phyloP scores from a whole-genome alignment of 2,797 vertebrate species.

The Galagoides demidoff region DNA sequence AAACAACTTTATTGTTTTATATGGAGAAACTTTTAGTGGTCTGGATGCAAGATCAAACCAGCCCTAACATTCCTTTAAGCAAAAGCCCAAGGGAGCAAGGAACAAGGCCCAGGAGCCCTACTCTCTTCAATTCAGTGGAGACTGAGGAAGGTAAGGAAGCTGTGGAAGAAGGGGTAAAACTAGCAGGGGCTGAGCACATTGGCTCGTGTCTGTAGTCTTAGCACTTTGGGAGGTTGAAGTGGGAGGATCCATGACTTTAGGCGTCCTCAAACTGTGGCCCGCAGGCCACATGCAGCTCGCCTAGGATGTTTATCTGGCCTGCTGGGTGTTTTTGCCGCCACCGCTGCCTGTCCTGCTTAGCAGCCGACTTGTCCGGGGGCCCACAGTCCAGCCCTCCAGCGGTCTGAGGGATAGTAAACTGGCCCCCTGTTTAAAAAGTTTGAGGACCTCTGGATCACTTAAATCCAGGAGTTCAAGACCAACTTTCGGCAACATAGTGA shows the following conservation, averaged over 20 bases:
- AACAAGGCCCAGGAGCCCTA: neutral
- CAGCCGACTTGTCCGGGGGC: too few relatives aligned
- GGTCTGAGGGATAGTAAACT: too few relatives aligned
- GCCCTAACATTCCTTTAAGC: neutral
- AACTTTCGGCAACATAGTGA: neutral
- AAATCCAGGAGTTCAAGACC: neutral
- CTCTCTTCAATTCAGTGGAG: neutral
- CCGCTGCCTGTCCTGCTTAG: too few relatives aligned
- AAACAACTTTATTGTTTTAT: neutral
- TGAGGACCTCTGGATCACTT: neutral
- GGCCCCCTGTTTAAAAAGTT: too few relatives aligned
- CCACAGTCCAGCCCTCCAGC: too few relatives aligned
- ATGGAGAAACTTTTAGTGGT: neutral
- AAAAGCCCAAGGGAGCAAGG: neutral
- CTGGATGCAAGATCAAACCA: neutral
- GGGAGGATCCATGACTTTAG: too few relatives aligned
- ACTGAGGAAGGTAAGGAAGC: neutral
- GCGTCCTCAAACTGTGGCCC: too few relatives aligned
- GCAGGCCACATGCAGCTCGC: too few relatives aligned
- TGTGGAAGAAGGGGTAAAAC: neutral
- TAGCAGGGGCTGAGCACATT: neutral
- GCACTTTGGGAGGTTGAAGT: neutral
- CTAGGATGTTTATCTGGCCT: too few relatives aligned
- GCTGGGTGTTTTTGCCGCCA: too few relatives aligned
- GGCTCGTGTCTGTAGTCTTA: neutral